Base-by-base conservation (phyloP, 2,888 invertebrate genomes). In the Drosophila rellima region DNA sequence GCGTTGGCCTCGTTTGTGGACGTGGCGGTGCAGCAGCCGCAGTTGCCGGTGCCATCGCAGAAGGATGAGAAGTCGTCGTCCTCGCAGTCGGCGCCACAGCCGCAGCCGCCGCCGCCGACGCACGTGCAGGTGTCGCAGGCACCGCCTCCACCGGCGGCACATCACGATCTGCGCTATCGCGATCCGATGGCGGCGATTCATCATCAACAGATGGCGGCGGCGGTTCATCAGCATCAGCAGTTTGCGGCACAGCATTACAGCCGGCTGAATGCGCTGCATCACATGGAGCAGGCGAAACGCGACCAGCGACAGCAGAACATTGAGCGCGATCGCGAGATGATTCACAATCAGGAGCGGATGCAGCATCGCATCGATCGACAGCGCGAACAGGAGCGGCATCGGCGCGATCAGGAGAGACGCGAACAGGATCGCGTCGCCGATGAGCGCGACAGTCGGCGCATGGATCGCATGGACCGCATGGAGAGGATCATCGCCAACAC, bases 11-110 rank as follows among this genome's bases (percentile, higher is more conserved):
- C 97, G 54, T 93, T 98, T 57, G 98, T 98, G 8, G 97, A 98
- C 91, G 97, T 97, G 13, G 98, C 98, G n/a, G 97, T 96, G 1
- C 96, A 97, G 80, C 98, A 98, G 88, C 97, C 97, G 0, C 96
- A 96, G 90, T 92, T 98, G 86, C 97, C 97, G 0, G 97, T 97
- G 57, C 97, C 97, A 0, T 97, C 97, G 2, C 93, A 94, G 37
- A 93, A 92, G 76, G 93, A 92, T 35, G 93, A 93, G 18, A 92
- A 92, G 51, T 77, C 82, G 10, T 51, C 80, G n/a, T 61, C 78
- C 45, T 78, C 87, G 35, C 87, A 74, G 44, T 26, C 73, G 60
- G 39, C 70, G 55, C 73, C 77, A 5, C 85, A 72, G 26, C 40
- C 56, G 0, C 73, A 68, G 63, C 61, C 75, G 66, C 77, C 75